Evolutionary conservation across 1,140 invertebrate genomes (phyloP), one percentile per base, ranked within the genome.

Genomic region (Drosophila trapezifrons): DNA sequence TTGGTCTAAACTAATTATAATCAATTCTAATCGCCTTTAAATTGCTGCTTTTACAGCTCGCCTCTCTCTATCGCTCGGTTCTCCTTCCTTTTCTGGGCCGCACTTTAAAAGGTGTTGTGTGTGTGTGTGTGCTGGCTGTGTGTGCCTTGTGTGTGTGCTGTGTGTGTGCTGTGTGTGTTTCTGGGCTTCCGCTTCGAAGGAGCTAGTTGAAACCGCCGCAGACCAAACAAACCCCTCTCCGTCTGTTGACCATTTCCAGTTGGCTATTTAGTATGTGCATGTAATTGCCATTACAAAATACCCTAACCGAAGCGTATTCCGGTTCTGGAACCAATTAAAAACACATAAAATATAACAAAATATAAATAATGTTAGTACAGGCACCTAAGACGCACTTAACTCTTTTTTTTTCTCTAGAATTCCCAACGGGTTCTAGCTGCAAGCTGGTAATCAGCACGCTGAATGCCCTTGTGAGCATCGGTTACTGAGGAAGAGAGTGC

Each of bases 1-100:
- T 59, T 74, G 74, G 54, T 67, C 60, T 72, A 59, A 80, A 78
- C 78, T 89, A 91, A 91, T 91, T 91, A 90, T 73, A 89, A 91
- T 91, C 89, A 91, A 91, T 91, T 91, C 89, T 89, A 91, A 91
- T 91, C 75, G 84, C 46, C 79, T 89, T 86, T 83, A 91, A 89
- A 91, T 86, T 91, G 82, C 82, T 81, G 74, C 80, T 79, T 65
- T 78, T 63, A 80, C 59, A 56, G 65, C 60, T 43, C 22, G 52
- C 27, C 43, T 20, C 9, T 29, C 51, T 13, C 17, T 3, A 7
- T 22, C 37, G 13, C 29, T 70, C 64, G 49, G 12, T 18, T 25
- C 6, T 13, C 22, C 65, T 81, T 54, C 83, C 75, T 76, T 86
- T 86, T 86, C 70, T 87, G 82, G 83, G 57, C 69, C 70, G 75